Evolutionary conservation across 2,113 vertebrate species (phyloP).

Genomic region (Proteles cristata): DNA sequence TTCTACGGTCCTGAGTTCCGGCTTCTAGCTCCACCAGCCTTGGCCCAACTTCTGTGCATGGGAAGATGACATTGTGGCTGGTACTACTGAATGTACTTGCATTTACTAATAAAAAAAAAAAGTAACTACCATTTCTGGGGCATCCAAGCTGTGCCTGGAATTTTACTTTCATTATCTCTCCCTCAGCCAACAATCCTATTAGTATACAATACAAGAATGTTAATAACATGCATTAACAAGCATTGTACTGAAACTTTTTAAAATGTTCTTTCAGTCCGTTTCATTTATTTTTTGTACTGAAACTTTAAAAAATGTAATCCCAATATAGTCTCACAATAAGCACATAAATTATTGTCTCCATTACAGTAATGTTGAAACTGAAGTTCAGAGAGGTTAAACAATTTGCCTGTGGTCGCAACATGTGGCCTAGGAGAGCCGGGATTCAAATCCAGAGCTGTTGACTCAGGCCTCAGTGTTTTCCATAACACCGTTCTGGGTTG

Average conservation of each 20-base stretch:
- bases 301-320: background rate
- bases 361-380: background rate
- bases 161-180: slow-evolving; percentile 22
- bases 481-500: background rate
- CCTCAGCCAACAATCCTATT: background rate
- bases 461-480: background rate
- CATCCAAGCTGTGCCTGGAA: background rate
- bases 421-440: background rate
- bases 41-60: background rate
- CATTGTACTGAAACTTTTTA: background rate
- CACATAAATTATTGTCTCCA: background rate
- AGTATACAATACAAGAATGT: background rate
- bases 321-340: background rate
- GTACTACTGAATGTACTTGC: background rate
- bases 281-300: background rate
- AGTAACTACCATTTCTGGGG: background rate
- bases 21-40: background rate
- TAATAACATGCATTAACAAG: background rate
- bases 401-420: background rate
- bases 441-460: background rate
- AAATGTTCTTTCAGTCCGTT: background rate
- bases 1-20: background rate
- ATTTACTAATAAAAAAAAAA: background rate
- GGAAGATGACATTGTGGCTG: background rate
- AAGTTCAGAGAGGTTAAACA: slow-evolving; percentile 12